Percentiles rank a stretch among this genome's conserved stretches.
These are phyloP conservation scores for Coelinius sp. DNA, from an alignment of 2,888 invertebrate species.

Conservation along the genomic window DNA sequence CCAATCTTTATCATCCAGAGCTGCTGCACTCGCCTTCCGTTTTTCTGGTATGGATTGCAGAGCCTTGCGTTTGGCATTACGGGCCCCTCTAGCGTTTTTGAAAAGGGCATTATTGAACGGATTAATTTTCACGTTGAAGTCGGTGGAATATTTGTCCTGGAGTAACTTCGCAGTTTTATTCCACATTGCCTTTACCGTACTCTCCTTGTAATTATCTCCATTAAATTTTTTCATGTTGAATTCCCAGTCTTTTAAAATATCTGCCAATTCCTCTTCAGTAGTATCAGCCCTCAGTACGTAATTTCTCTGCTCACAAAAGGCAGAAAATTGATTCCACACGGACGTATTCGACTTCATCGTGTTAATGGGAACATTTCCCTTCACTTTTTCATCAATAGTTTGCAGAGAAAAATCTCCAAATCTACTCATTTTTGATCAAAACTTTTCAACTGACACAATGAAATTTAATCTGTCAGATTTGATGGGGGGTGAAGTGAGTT, in stretches of 20 bases:
- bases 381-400: conserved; percentile 11
- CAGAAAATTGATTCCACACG: conserved; percentile 37
- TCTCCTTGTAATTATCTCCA: conserved; percentile 46
- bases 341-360: background rate
- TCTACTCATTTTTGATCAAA: conserved; percentile 10
- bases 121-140: conserved; percentile 41
- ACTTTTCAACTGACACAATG: background rate
- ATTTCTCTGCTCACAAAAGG: conserved; percentile 34
- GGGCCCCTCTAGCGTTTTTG: conserved; percentile 43
- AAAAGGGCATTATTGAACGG: conserved; percentile 44
- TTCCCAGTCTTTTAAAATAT: conserved; percentile 45
- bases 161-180: conserved; percentile 45
- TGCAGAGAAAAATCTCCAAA: background rate
- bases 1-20: conserved; percentile 35
- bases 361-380: conserved; percentile 7
- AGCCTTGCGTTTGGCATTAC: background rate
- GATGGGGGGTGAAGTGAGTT: background rate
- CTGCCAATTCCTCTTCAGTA: conserved; percentile 29
- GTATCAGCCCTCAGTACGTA: conserved; percentile 29
- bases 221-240: conserved; percentile 46
- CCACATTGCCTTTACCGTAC: conserved; percentile 42
- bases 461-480: background rate
- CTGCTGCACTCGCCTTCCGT: conserved; percentile 40
- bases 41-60: conserved; percentile 42
- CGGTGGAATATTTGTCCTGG: conserved; percentile 45